These are phyloP conservation scores for Trinorchestia longiramus DNA, from an alignment of 1,140 invertebrate species.

Conservation along the genomic window DNA sequence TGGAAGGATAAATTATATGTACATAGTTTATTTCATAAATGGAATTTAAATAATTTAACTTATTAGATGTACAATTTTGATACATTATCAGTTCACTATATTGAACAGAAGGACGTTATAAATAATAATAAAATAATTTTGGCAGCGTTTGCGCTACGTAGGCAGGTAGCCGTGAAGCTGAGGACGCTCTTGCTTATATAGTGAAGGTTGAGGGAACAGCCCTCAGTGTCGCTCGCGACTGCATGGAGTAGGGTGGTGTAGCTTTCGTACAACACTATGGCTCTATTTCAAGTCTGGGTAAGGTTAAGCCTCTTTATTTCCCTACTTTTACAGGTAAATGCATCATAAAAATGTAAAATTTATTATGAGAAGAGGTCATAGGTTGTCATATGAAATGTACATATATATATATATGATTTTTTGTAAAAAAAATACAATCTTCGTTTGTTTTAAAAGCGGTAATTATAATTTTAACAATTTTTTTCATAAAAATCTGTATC, in stretches of 20 bases:
- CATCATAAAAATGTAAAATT: not conserved
- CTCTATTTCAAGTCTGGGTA: conserved; percentile 8
- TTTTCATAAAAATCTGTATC: no score
- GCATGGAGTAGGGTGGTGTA: not conserved
- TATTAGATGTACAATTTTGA: no score
- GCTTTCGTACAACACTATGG: not conserved
- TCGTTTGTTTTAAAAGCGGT: no score
- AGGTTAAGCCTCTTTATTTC: not conserved
- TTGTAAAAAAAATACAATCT: no score
- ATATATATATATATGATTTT: no score
- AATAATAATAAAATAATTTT: not conserved
- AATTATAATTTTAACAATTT: no score
- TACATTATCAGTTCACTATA: not conserved
- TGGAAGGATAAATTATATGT: no score
- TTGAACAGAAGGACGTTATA: not conserved
- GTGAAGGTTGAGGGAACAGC: not conserved
- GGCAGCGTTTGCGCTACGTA: not conserved
- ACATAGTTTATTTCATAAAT: no score
- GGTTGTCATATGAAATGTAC: no score
- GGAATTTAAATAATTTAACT: no score
- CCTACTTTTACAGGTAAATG: not conserved
- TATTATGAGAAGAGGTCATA: no score
- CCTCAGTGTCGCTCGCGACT: conserved; percentile 13
- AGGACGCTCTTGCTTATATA: not conserved
- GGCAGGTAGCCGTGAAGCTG: not conserved